Percentiles rank a stretch among this genome's conserved stretches.
These are phyloP conservation scores for Psilopsiagon aymara DNA, from an alignment of 2,113 vertebrate genomes.

Conservation along the genomic window DNA sequence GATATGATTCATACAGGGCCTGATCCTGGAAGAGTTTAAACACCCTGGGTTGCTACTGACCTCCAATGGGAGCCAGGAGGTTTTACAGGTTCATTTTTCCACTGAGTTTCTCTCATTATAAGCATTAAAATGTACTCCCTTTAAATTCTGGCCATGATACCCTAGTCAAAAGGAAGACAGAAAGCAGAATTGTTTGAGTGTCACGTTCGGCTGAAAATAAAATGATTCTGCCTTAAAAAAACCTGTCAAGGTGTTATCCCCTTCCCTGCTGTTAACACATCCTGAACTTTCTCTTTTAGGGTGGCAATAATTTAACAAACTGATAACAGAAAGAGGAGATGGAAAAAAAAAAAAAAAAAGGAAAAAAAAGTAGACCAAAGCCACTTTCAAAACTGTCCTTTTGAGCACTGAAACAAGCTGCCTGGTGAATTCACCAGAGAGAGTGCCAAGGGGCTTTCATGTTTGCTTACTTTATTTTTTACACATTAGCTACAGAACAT, in stretches of 20 bases:
- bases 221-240: neutral
- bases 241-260: neutral
- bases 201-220: neutral
- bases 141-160: neutral
- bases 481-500: neutral
- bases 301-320: neutral
- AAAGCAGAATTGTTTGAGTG: neutral
- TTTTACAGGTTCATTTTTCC: neutral
- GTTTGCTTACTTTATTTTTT: neutral
- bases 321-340: neutral
- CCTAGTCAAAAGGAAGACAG: neutral
- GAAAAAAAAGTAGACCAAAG: neutral
- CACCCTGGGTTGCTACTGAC: neutral
- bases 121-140: neutral
- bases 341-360: fast-evolving
- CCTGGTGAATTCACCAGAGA: neutral
- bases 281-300: neutral
- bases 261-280: neutral
- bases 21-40: neutral
- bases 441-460: neutral
- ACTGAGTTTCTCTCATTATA: neutral
- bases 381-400: neutral
- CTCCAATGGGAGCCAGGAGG: neutral
- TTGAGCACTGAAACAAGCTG: neutral
- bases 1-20: neutral